Evolutionary conservation across 64 coral and sea anemone genomes (phyloP).

Genomic region (Orbicella faveolata): DNA sequence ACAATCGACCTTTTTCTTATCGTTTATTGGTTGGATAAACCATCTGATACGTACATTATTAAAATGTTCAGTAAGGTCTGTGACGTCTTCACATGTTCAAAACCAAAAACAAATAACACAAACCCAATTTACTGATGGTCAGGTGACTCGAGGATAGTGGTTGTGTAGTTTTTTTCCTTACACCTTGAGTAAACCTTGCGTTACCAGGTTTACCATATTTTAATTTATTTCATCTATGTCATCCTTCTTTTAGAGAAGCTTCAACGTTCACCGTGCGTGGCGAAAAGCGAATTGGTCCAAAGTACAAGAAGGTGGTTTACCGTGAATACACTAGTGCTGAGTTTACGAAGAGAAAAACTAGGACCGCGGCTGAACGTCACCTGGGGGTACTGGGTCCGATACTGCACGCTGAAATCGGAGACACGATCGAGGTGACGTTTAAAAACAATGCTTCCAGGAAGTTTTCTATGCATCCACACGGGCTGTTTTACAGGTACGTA

Average conservation of each 20-base stretch:
- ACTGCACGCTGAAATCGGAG: slow-evolving; percentile 81
- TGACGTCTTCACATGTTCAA: too few relatives aligned
- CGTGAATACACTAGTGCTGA: slow-evolving; percentile 45
- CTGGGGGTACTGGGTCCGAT: slow-evolving; percentile 77
- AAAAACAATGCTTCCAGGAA: slow-evolving; percentile 58
- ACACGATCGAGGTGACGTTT: slow-evolving; percentile 73
- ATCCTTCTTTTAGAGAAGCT: slow-evolving; percentile 39
- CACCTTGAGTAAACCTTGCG: too few relatives aligned
- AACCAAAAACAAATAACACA: too few relatives aligned
- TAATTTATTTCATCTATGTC: not conserved
- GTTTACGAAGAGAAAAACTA: slow-evolving; percentile 25
- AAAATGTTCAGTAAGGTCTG: too few relatives aligned
- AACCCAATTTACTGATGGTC: too few relatives aligned
- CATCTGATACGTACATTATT: too few relatives aligned
- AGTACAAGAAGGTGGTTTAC: slow-evolving; percentile 76
- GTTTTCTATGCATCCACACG: slow-evolving; percentile 84
- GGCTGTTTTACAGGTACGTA: slow-evolving; percentile 69
- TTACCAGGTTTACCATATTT: not conserved
- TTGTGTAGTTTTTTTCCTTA: too few relatives aligned
- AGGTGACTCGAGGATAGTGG: too few relatives aligned
- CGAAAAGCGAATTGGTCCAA: slow-evolving; percentile 64
- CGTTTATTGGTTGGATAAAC: too few relatives aligned
- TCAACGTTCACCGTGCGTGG: slow-evolving; percentile 39
- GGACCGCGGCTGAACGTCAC: slow-evolving; percentile 36
- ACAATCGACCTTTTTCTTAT: too few relatives aligned